Evolutionary conservation across 2,888 invertebrate species (phyloP), one percentile per base, ranked within the genome.

Genomic region (Megalurothrips usitatus): DNA sequence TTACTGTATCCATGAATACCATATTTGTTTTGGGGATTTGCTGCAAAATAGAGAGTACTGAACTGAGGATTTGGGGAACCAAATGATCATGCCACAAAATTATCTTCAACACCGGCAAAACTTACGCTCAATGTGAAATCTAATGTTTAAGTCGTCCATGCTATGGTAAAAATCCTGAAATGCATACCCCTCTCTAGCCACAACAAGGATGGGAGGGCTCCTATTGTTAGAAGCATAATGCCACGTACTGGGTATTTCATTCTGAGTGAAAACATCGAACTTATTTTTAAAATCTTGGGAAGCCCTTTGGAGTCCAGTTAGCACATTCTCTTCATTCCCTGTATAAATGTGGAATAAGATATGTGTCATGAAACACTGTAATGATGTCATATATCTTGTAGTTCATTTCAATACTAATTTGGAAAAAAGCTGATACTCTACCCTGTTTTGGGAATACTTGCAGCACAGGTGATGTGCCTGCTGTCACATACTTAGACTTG

Each of bases 111-210:
- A 43, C 34, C 6, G 34, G 34, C 34, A 43, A 43, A 26, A 26
- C 23, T 75, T 75, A 75, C 68, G 68, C 12, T 75, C 68, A 26
- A 75, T 75, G 12, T 75, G 9, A 75, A 75, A 75, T 26, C 26
- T 75, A 1, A 26, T 75, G 68, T 75, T 75, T 12, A 26, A 12
- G 12, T 23, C 12, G 9, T 81, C 85, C 43, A 89, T 88, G 34
- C 84, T 84, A 6, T 86, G 84, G 80, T 87, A 87, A 78, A 91
- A 85, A 85, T 90, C 90, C 83, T 91, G 89, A 84, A 92, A 90
- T 1, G 88, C 90, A 86, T 91, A 93, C 19, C 91, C 91, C 49
- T 89, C 87, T 83, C 92, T 89, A 0, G 93, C 92, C 49, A 92
- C 87, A 0, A 91, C 87, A 80, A 93, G 87, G 82, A 93, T 90